These are phyloP conservation scores for Monochamus saltuarius DNA, from an alignment of 1,140 invertebrate species.

Conservation along the genomic window DNA sequence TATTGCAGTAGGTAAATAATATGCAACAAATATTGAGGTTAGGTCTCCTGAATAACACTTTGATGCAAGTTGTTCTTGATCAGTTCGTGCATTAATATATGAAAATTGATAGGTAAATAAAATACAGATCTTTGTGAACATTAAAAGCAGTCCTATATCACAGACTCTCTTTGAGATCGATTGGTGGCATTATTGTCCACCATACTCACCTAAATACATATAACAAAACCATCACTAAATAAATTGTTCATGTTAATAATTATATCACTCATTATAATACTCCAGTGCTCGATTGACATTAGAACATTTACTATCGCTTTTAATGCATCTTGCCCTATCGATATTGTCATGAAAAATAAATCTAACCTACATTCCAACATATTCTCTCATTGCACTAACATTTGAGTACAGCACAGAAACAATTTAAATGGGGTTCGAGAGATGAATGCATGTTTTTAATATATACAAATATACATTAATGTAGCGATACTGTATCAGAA, in stretches of 20 bases:
- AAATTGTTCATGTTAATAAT: constrained; percentile 37
- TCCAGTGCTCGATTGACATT: constrained; percentile 38
- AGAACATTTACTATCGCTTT: constrained; percentile 4
- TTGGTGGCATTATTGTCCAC: constrained; percentile 5
- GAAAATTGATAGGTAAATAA: constrained; percentile 43
- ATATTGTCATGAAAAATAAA: constrained; percentile 39
- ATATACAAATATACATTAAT: no score
- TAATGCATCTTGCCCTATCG: constrained; percentile 36
- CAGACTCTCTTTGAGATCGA: constrained; percentile 50
- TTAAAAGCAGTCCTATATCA: constrained; percentile 53
- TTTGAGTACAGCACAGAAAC: constrained; percentile 17
- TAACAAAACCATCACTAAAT: constrained; percentile 39
- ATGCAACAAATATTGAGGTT: constrained; percentile 1
- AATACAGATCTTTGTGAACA: constrained; percentile 52
- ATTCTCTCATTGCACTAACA: constrained; percentile 28
- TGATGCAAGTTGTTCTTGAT: constrained; percentile 11
- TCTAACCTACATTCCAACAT: constrained; percentile 16
- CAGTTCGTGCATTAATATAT: constrained; percentile 42
- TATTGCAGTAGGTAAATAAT: no score
- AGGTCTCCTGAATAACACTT: neutral
- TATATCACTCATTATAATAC: constrained; percentile 49
- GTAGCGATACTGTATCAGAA: no score
- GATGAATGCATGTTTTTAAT: neutral
- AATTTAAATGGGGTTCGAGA: neutral
- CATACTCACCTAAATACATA: constrained; percentile 25